Evolutionary conservation across 2,113 vertebrate genomes (phyloP), one percentile per base, ranked within the genome.

Genomic region (Microcebus griseorufus): DNA sequence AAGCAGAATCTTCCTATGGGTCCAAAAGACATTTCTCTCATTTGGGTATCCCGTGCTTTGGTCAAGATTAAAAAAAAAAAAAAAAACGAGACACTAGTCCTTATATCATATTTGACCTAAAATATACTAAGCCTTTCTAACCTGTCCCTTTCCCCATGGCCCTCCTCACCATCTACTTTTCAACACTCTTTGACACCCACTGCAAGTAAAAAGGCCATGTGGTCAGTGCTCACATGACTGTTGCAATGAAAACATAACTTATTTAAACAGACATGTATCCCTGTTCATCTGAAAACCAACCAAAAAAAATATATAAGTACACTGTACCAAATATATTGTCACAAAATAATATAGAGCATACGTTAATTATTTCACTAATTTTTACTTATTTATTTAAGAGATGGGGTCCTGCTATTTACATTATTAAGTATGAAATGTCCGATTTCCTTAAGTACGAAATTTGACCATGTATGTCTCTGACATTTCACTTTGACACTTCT

Each of bases 251-350:
- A 96, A 79, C 83, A 78, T 76, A 72, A 67, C 34, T 76, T 73
- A 86, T 90, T 81, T 80, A 91, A 88, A 55, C 39, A 84, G 39
- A 69, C 13, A 48, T 29, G 4, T 64, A 10, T 81, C 67, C 58
- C 27, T 42, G 27, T 90, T 97, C 72, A 53, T 96, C 37, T 65
- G 27, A 53, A 95, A 91, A 96, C 34, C 89, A 86, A 82, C 14
- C 39, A 70, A 2, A 23, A 27, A 39, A 37, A 39, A 51, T 37
- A 23, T 69, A 88, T 32, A 16, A 4, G 20, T 64, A 92, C 18
- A 18, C 22, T 48, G 48, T 8, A 42, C 45, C 51, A 92, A 94
- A 94, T 22, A 20, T 34, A 72, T 27, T 4, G n/a, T 34, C 20
- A 83, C n/a, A 65, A 55, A 89, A 81, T 62, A 81, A 92, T 10